Evolutionary conservation across 1,140 invertebrate species (phyloP), one percentile per base, ranked within the genome.

Genomic region (Druon quercuslanigerum): DNA sequence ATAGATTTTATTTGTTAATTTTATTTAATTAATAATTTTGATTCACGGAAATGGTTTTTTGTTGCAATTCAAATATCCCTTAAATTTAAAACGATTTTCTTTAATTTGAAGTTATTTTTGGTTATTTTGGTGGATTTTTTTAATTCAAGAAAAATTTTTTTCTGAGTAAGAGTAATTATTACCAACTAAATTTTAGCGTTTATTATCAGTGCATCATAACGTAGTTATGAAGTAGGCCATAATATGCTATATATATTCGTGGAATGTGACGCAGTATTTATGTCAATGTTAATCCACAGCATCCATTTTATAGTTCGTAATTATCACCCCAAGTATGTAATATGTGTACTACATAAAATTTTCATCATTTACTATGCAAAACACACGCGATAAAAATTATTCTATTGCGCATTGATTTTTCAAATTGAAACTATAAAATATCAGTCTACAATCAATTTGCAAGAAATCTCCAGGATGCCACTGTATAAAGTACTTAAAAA

Each of bases 241-340:
- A 74, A 71, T 76, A 56, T 25, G 51, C 52, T 71, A 77, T 79
- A 79, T 73, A 56, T 46, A 52, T 73, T 57, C 73, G 54, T 17
- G 71, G 72, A 72, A 73, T 76, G 76, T 54, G 71, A n/a, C 75
- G 72, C 77, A 78, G 71, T 74, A 76, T 76, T 75, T 79, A 20
- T 82, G 76, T 83, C 82, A 73, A 79, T 80, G 80, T 79, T 77
- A 60, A 79, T 75, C 77, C 77, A 79, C 73, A 82, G 81, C 82
- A 84, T 84, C 82, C 81, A 82, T 79, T 73, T 66, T 74, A 79
- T 77, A 76, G 77, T 77, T 77, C 76, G 71, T 74, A 82, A 81
- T 83, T 83, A 83, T 83, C 82, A 74, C 73, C 57, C 57, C 57
- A 66, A 66, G 25, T 33, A 66, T 54, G 52, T 11, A 5, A 54